These are phyloP conservation scores for Rhinogobius similis DNA, from an alignment of 2,113 vertebrate species.

Conservation along the genomic window DNA sequence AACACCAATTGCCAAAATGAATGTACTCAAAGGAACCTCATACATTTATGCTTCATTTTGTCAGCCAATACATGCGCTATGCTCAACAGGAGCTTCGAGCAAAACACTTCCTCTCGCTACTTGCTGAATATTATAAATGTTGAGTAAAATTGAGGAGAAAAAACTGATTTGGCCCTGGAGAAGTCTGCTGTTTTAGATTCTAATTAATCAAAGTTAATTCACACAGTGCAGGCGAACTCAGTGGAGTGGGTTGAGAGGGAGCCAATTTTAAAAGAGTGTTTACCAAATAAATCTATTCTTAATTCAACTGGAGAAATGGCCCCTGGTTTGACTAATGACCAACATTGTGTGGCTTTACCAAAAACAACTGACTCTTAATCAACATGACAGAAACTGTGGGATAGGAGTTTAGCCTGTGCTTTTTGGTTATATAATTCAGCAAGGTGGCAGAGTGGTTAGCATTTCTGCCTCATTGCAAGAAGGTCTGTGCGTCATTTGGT, in stretches of 20 bases:
- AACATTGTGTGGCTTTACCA: not conserved
- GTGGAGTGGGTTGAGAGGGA: not conserved
- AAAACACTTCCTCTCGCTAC: not conserved
- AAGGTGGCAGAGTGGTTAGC: too few relatives aligned
- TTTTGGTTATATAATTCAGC: not conserved
- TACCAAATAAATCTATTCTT: constrained; percentile 5
- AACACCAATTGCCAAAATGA: not conserved
- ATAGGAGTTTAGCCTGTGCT: not conserved
- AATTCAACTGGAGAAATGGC: not conserved
- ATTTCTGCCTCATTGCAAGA: too few relatives aligned
- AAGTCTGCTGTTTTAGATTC: not conserved
- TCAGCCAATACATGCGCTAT: not conserved
- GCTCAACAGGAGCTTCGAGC: not conserved
- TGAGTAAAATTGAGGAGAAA: not conserved
- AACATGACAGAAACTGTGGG: not conserved
- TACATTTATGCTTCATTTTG: not conserved
- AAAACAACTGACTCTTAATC: not conserved
- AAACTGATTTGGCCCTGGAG: not conserved
- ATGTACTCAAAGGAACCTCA: not conserved
- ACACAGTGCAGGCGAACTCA: not conserved
- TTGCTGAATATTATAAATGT: not conserved
- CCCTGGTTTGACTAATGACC: not conserved
- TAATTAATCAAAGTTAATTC: constrained; percentile 5
- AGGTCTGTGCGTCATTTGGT: too few relatives aligned
- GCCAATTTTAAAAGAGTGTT: not conserved